Evolutionary conservation across 2,888 invertebrate genomes (phyloP).

Genomic region (Sesia bembeciformis): DNA sequence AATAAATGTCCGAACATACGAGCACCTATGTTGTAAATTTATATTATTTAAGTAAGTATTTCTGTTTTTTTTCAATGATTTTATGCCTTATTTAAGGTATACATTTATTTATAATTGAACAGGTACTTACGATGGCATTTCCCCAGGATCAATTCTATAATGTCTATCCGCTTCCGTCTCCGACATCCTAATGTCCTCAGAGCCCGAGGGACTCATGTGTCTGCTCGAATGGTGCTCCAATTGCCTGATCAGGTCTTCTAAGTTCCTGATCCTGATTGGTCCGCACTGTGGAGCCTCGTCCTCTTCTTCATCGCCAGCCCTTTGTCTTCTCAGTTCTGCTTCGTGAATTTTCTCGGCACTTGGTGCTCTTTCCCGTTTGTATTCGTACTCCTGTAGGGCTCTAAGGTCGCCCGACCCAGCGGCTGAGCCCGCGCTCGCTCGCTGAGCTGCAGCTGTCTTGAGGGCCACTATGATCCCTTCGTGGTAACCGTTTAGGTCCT

Average conservation of each 20-base stretch:
- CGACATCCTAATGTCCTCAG: conserved; percentile 91
- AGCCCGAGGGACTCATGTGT: conserved; percentile 93
- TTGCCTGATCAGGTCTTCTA: conserved; percentile 92
- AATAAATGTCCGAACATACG: too few relatives aligned
- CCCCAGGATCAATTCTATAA: conserved; percentile 83
- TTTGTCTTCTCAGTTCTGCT: conserved; percentile 75
- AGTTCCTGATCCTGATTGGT: conserved; percentile 91
- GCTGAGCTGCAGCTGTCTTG: conserved; percentile 85
- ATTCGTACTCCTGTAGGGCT: conserved; percentile 67
- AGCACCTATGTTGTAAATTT: too few relatives aligned
- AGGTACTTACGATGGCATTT: conserved; percentile 62
- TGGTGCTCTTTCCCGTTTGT: conserved; percentile 76
- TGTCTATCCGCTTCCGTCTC: conserved; percentile 93
- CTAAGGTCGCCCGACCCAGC: conserved; percentile 60
- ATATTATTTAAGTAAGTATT: too few relatives aligned
- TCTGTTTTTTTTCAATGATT: too few relatives aligned
- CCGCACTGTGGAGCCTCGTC: conserved; percentile 86
- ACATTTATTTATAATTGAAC: too few relatives aligned
- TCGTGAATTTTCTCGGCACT: conserved; percentile 86
- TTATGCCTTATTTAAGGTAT: too few relatives aligned
- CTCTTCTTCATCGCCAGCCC: conserved; percentile 74
- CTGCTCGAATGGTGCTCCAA: conserved; percentile 89
- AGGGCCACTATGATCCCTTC: conserved; percentile 94
- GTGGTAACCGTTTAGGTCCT: conserved; percentile 93
- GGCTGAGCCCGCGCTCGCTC: conserved; percentile 58